Base-by-base conservation (phyloP, 2,113 vertebrate species). In the Baryphthengus martii region DNA sequence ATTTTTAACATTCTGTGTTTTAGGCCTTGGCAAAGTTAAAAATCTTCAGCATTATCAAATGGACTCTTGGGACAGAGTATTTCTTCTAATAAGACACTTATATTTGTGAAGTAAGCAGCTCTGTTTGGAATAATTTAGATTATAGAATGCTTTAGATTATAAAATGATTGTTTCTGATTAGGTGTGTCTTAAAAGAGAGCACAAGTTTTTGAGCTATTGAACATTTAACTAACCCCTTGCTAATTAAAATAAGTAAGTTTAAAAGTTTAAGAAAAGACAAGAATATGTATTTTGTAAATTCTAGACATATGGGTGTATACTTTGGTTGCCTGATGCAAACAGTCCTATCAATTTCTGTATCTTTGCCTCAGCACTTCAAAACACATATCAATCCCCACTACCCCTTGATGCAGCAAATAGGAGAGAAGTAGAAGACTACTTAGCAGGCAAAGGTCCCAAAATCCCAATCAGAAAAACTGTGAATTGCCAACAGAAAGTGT, bases 301-400 rank as follows among this genome's bases (percentile, higher is more conserved):
- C 19, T 56, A 8, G 5, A 33, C 10, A 25, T 26, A 29, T 4
- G 3, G 9, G 8, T 18, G 5, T 59, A 59, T 9, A 35, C 26
- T 53, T 66, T 71, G 2, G 1, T 53, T 82, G 5, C 7, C 4
- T 61, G 49, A 45, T 65, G 3, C 45, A 84, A 79, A 66, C 3
- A 40, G 1, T 66, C 70, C 24, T 4, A 12, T 35, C 14, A 70
- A 62, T 21, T 65, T 73, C 35, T 81, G 13, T 24, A 66, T 17
- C 17, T 47, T 50, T 72, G 1, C 25, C 55, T 61, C 44, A 77
- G 19, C 33, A 13, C 16, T 39, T 56, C 7, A 39, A 68, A 53
- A 59, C 3, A 24, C 6, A 4, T 6, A 3, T 2, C 10, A 10
- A 33, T 3, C 16, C 1, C 19, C 3, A 6, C 15, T 28, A 29